Evolutionary conservation across 2,113 vertebrate species (phyloP).

Genomic region (Chloropsis cyanopogon): DNA sequence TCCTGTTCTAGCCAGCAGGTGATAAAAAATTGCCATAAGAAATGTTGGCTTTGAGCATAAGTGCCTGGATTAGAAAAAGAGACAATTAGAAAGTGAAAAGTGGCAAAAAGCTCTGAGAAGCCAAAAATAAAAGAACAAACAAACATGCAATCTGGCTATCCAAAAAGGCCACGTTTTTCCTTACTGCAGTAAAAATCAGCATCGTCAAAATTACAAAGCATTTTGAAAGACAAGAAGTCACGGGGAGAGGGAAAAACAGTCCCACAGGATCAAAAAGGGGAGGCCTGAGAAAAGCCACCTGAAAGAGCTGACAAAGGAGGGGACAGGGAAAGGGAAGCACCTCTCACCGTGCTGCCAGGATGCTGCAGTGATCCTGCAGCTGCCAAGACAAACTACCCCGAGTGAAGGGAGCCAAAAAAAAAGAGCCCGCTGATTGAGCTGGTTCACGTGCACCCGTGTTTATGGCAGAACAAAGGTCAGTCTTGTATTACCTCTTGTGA

Average conservation of each 20-base stretch:
- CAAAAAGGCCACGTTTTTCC: background rate
- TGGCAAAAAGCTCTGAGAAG: constrained; percentile 9
- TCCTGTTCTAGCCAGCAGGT: background rate
- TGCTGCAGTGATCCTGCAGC: background rate
- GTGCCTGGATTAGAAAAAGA: background rate
- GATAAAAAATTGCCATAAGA: background rate
- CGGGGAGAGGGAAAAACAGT: background rate
- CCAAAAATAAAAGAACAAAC: constrained; percentile 38
- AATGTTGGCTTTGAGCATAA: background rate
- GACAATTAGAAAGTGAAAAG: constrained; percentile 14
- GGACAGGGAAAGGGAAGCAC: background rate
- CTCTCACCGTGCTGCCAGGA: accelerated
- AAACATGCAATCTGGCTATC: constrained; percentile 5
- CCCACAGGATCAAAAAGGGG: background rate
- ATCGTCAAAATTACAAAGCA: background rate
- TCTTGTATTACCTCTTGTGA: background rate
- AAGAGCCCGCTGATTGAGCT: background rate
- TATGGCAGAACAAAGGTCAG: background rate
- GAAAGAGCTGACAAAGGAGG: background rate
- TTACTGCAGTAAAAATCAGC: background rate
- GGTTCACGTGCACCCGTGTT: accelerated
- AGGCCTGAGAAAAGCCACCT: background rate
- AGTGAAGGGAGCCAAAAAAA: background rate
- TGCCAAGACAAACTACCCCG: background rate
- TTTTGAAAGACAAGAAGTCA: background rate